Evolutionary conservation across 2,797 vertebrate species (phyloP), one percentile per base, ranked within the genome.

Genomic region (Darevskia mixta): DNA sequence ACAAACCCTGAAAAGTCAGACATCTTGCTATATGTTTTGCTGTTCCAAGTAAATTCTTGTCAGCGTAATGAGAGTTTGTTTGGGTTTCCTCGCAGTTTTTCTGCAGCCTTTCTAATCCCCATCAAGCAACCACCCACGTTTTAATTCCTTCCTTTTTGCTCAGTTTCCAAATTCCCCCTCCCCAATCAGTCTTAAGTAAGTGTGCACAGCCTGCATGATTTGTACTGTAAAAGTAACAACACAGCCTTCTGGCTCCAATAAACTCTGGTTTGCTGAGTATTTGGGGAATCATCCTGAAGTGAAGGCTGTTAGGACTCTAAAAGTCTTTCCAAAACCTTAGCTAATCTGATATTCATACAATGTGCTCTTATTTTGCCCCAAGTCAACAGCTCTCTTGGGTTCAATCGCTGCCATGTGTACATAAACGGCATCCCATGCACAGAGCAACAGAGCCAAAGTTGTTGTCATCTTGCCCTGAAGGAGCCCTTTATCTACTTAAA

Each of bases 131-230:
- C 64, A 43, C 88, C 80, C 41, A 15, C 10, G 4, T 86, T 69
- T 78, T n/a, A 1, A 11, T 64, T 41, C 82, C 69, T 71, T 71
- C 78, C 88, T 64, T 41, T 4, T 29, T 3, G 0, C 69, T 87
- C 83, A 72, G 77, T 64, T 3, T 18, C 73, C 1, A 8, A 18
- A 1, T 55, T 5, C 0, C 83, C 85, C 76, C 86, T 71, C 87
- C 92, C 49, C 73, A 89, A 88, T 29, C 87, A 79, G 94, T 94
- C 95, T 55, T 9, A 45, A 80, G 87, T 77, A 5, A 0, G 82
- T 0, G 41, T 10, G 79, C 35, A 83, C 25, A 92, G 92, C 92
- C 84, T 0, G 92, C 89, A 91, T 92, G 92, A 94, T 94, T 94
- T 0, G 55, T 61, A 82, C 67, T 3, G 78, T 41, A 29, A 81